Evolutionary conservation across 2,888 invertebrate species (phyloP), one percentile per base, ranked within the genome.

Genomic region (Polylopha cassiicola): DNA sequence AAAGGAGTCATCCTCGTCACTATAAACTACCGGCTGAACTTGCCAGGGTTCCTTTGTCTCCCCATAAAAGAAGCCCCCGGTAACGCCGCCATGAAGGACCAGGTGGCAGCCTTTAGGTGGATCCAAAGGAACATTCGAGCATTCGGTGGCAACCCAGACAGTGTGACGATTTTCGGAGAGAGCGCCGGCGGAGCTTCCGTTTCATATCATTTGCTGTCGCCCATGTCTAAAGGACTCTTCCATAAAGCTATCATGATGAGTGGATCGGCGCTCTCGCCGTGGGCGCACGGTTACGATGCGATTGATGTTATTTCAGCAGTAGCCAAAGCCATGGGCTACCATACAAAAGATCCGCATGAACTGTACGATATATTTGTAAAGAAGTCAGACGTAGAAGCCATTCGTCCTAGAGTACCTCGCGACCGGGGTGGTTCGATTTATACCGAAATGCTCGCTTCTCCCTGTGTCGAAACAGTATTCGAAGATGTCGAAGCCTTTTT

Each of bases 201-300:
- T 1, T 79, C 82, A 0, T 72, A 55, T 9, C 80, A 78, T 10
- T 34, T 78, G 1, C 41, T 79, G 0, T 82, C 82, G 1, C 69
- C 70, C 1, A 75, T 76, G 73, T 72, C 81, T 0, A 74, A 65
- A 45, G 80, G 78, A 0, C 49, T 80, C 0, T 84, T 81, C 36
- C 75, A 80, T 26, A 78, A 65, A 55, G 81, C 71, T 1, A 80
- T 84, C n/a, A 48, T 69, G 17, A 74, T 80, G 36, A 81, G 82
- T 44, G 82, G 82, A 1, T 81, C 82, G 0, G 64, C 79, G 0
- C 33, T 77, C 2, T 53, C 65, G 0, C 46, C 71, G 0, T 84
- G 80, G 79, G 65, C 67, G 0, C 54, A 63, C n/a, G 79, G 81
- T 43, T 73, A 55, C 33, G 63, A 62, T 9, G 78, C 80, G 0